Evolutionary conservation across 2,888 invertebrate species (phyloP), one percentile per base, ranked within the genome.

Genomic region (Drosophila helvetica): DNA sequence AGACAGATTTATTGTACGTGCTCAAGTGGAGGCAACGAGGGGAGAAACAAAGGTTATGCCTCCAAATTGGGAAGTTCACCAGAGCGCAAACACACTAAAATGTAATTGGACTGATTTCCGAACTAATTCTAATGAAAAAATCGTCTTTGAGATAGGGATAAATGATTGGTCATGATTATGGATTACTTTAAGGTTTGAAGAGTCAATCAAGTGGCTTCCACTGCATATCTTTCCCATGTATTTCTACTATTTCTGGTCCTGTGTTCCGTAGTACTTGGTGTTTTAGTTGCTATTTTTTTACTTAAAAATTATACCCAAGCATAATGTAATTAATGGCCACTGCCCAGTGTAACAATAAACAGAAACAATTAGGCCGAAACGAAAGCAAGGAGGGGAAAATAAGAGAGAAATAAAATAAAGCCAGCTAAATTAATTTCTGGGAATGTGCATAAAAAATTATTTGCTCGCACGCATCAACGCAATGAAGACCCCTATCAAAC

Each of bases 371-470:
- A 25, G 59, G 46, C 42, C 50, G 52, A 19, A 27, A 47, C n/a
- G 7, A n/a, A n/a, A 7, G 15, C 6, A n/a, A 7, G 2, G n/a
- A 55, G 3, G 43, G 22, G 12, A 15, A 47, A 19, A 45, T 19
- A 25, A 15, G 38, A 15, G 15, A 38, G 1, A 38, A 42, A 71
- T 61, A 75, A 48, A 43, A 43, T 33, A 22, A 27, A 69, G 50
- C 50, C 17, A 46, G 52, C 53, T 58, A 74, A 70, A 78, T 74
- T 67, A 74, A 74, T 76, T 68, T 50, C 46, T 25, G 19, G n/a
- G 55, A 78, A 74, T 42, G 57, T 65, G 61, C 57, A 65, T 81
- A 74, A 58, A 76, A 80, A 80, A 76, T 78, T 65, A 78, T 83
- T 76, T 76, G 59, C 59, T 60, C 17, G 53, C 52, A 80, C 63